These are phyloP conservation scores for Cydia pomonella DNA, from an alignment of 1,140 invertebrate genomes.

Conservation along the genomic window DNA sequence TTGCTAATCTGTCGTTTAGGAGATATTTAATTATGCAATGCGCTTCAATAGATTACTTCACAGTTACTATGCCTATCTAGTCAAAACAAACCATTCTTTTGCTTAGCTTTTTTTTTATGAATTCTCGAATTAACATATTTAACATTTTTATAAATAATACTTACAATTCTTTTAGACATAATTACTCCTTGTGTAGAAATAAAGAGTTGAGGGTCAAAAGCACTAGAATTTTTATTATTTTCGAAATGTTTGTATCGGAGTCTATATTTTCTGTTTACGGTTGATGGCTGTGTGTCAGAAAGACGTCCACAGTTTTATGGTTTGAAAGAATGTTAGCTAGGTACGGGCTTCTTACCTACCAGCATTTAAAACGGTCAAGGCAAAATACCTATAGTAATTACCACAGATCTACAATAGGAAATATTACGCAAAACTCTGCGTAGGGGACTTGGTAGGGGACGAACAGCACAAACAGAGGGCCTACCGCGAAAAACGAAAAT, in stretches of 20 bases:
- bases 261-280: neutral
- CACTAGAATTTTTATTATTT: neutral
- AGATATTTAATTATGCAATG: too few relatives aligned
- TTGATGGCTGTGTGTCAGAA: neutral
- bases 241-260: neutral
- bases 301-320: neutral
- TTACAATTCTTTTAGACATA: constrained; percentile 56
- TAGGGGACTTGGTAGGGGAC: too few relatives aligned
- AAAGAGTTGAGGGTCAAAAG: neutral
- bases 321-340: neutral
- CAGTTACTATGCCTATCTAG: too few relatives aligned
- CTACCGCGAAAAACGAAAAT: too few relatives aligned
- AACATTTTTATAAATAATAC: constrained; percentile 34
- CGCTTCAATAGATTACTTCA: too few relatives aligned
- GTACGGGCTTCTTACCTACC: neutral
- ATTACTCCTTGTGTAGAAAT: constrained; percentile 13
- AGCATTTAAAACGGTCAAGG: neutral
- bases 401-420: too few relatives aligned
- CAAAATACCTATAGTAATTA: too few relatives aligned
- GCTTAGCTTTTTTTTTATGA: too few relatives aligned
- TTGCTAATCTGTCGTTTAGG: too few relatives aligned
- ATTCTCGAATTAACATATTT: neutral
- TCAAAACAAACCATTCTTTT: too few relatives aligned
- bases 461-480: too few relatives aligned
- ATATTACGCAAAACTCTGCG: too few relatives aligned